Percentiles rank a stretch among this genome's conserved stretches.
Conservation (phyloP, 2,797 vertebrate genomes). For the Hypotaenidia philippensis region DNA sequence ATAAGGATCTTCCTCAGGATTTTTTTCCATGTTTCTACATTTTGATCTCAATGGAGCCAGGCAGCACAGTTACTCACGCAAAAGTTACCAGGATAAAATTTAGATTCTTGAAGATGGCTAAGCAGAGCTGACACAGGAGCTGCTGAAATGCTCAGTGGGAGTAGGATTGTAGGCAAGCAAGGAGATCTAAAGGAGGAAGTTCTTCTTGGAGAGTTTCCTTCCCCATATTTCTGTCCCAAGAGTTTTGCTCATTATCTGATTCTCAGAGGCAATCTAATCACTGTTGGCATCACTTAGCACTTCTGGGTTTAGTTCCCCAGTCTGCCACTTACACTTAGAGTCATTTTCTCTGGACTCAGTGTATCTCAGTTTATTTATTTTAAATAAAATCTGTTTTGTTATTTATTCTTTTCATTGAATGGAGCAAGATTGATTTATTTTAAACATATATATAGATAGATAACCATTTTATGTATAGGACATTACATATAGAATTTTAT, state of each 20-base stretch:
- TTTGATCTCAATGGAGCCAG: neutral
- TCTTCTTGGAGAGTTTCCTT: neutral
- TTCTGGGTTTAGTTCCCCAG: neutral
- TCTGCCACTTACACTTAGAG: neutral
- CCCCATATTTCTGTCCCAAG: neutral
- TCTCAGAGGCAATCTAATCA: constrained; percentile 22
- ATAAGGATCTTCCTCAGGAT: neutral
- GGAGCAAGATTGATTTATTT: neutral
- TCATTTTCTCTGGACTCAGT: neutral
- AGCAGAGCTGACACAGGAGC: neutral
- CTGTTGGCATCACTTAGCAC: neutral
- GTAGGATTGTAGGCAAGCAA: neutral
- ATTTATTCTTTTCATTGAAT: neutral
- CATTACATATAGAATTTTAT: neutral
- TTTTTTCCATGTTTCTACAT: neutral
- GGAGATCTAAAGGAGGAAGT: neutral
- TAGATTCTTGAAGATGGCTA: neutral
- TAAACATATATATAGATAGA: neutral
- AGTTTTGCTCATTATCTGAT: constrained; percentile 22
- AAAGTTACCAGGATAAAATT: neutral
- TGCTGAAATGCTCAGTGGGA: neutral
- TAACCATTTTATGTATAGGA: neutral
- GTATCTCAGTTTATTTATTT: constrained; percentile 20
- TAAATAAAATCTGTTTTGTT: neutral
- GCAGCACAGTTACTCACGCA: neutral